Base-by-base conservation (phyloP, 1,140 invertebrate genomes). In the Grapholita molesta region DNA sequence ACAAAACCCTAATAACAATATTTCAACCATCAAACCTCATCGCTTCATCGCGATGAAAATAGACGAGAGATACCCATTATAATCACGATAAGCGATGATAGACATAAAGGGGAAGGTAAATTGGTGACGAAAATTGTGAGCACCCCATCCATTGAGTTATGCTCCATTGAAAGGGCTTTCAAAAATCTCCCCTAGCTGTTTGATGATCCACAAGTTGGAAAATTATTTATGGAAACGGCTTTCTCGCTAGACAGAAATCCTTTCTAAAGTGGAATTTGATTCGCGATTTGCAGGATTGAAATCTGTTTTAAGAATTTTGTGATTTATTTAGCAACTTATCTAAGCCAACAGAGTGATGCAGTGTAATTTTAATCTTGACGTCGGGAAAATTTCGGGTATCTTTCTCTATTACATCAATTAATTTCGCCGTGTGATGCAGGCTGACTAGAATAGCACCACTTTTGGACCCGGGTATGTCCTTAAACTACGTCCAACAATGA, bases 221-320 rank as follows among this genome's bases (percentile, higher is more conserved):
- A 61, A 61, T 61, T 61, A 61, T 61, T 61, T 61, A 61, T 61
- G 55, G 25, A 61, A 61, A 61, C 55, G 32, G 55, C 55, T 28
- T 61, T 61, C 15, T n/a, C 28, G 42, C 42, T 48, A 21, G 42
- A 48, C 42, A 21, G 42, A 48, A 48, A 48, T 48, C 15, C 42
- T 21, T 48, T 18, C 42, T 48, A 48, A 48, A 48, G 18, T 48
- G 42, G 42, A 48, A 21, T 48, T 48, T 48, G 15, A 48, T 21
- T 15, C 35, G 42, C 18, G 15, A 8, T 48, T 48, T 18, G 15
- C 18, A 21, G 18, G 38, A 48, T 48, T 21, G 15, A 8, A 48
- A 18, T 48, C 42, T 5, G 42, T 48, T 21, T 48, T 48, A 48
- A 48, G 18, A 48, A 48, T 48, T 21, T 48, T 21, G 15, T 48